Evolutionary conservation across 2,888 invertebrate genomes (phyloP), one percentile per base, ranked within the genome.

Genomic region (Coelinius sp.): DNA sequence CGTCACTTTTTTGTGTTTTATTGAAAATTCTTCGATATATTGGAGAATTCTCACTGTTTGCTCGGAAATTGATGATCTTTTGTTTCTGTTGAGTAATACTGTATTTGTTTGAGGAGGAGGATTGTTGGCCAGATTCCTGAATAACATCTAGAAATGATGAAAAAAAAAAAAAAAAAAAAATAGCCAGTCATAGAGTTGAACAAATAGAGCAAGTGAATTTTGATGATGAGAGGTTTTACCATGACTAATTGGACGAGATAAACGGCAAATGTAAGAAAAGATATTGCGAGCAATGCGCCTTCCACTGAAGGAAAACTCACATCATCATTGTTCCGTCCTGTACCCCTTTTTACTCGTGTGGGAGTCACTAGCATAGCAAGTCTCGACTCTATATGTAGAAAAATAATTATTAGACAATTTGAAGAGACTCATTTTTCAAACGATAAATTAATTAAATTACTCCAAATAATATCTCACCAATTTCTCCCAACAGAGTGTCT

Each of bases 231-330:
- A n/a, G n/a, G n/a, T n/a, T 46, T 90, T 90, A 95, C 95, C 91
- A 95, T 89, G 38, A 95, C 94, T 38, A 95, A 89, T 88, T 95
- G 95, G 65, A 96, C 93, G 69, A 95, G 90, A 83, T 94, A 95
- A 5, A 95, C 95, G 0, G 95, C 95, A 86, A 95, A 95, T 0
- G 95, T 95, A 8, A 96, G 89, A 85, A 95, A 95, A 22, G 94
- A 94, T 77, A 96, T 94, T 41, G 94, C 93, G 91, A 95, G 92
- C 65, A 96, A 88, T 0, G 95, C 93, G 56, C 94, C 93, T 88
- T 95, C 95, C 3, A 93, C 90, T 0, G 95, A 94, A 10, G 95
- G 95, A 85, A 95, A 94, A 77, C 94, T 93, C 79, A 94, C 89
- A 78, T 91, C 91, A 0, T 91, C 90, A 17, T 91, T 90, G 24